A percentile compares a stretch with the other conserved stretches of the same genome.
Evolutionary conservation across 2,113 vertebrate species (phyloP).

Genomic region (Capreolus pygargus): DNA sequence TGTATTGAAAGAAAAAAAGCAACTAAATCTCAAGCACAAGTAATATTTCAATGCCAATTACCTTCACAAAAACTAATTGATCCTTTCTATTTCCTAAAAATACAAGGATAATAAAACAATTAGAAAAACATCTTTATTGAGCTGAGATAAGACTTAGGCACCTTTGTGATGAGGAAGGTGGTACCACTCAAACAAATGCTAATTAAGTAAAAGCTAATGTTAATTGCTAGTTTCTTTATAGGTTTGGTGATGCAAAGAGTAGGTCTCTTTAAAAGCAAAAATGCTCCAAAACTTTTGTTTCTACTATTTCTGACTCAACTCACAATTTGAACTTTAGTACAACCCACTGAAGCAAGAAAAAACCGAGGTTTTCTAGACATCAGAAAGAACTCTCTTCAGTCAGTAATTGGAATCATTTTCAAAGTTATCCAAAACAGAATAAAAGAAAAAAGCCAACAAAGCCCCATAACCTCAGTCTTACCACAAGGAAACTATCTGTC

Average conservation of each 20-base stretch:
- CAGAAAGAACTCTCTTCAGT: background rate
- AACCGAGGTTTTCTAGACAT: background rate
- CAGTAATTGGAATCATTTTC: background rate
- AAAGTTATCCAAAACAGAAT: background rate
- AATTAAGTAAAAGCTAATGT: conserved; percentile 9
- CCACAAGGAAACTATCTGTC: background rate
- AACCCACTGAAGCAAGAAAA: background rate
- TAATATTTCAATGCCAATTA: conserved; percentile 19
- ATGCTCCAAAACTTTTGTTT: background rate
- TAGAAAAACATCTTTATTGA: background rate
- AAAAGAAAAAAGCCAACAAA: background rate
- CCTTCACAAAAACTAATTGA: conserved; percentile 1
- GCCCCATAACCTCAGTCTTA: background rate
- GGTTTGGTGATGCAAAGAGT: background rate
- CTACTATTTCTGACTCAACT: background rate
- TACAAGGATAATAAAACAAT: conserved; percentile 23
- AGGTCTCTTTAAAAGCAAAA: conserved; percentile 2
- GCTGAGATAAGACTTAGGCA: background rate
- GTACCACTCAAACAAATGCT: background rate
- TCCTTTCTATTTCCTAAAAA: conserved; percentile 3
- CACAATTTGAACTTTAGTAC: background rate
- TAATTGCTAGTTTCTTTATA: background rate
- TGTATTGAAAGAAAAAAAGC: background rate
- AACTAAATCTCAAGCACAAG: conserved; percentile 20
- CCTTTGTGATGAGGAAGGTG: background rate